Conservation (phyloP, 2,113 vertebrate species). For the Apteryx mantelli region DNA sequence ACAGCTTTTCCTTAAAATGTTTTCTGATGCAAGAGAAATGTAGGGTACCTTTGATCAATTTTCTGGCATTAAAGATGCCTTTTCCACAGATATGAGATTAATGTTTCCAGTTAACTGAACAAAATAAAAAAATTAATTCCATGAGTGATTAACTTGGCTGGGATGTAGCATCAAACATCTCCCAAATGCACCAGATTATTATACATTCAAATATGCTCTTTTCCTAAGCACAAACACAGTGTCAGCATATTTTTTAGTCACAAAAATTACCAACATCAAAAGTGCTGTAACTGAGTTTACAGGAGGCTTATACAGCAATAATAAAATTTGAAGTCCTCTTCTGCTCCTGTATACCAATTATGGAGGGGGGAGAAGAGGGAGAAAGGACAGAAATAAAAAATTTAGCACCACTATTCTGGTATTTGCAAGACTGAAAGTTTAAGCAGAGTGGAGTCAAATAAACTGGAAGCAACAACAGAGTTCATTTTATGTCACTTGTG, state of each 20-base stretch:
- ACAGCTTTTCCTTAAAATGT: background rate
- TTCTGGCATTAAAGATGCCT: background rate
- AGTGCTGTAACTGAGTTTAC: constrained; percentile 21
- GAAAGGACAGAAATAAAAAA: background rate
- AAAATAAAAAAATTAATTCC: background rate
- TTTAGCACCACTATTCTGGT: background rate
- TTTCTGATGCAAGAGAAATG: background rate
- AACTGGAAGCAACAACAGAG: background rate
- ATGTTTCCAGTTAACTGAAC: background rate
- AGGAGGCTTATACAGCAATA: constrained; percentile 44
- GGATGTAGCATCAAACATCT: background rate
- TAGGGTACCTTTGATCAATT: background rate
- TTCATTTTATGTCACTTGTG: background rate
- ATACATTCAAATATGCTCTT: constrained; percentile 32
- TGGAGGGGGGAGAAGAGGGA: background rate
- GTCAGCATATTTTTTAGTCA: constrained; percentile 42
- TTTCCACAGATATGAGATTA: background rate
- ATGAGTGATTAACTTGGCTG: constrained; percentile 29
- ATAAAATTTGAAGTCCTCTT: constrained; percentile 14
- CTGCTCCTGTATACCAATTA: background rate
- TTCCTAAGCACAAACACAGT: background rate
- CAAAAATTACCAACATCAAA: constrained; percentile 33
- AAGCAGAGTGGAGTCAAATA: background rate
- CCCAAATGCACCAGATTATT: constrained; percentile 18
- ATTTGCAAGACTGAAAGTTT: background rate